Conservation (phyloP, 2,888 invertebrate genomes). For the Petrolisthes cinctipes region DNA sequence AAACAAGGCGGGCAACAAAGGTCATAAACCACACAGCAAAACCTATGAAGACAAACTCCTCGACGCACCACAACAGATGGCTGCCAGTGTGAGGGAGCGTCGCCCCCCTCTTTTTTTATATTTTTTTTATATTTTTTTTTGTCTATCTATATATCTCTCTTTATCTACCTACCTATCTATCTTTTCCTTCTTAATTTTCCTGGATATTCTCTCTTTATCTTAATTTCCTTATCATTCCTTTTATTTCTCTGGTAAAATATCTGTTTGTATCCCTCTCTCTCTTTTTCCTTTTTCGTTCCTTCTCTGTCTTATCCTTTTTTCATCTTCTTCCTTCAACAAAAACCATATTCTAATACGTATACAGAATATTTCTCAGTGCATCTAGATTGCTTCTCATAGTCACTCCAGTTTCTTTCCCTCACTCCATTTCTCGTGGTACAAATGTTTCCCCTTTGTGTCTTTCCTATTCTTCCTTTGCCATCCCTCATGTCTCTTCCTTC, state of each 20-base stretch:
- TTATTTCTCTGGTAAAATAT: not conserved
- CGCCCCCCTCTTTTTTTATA: not conserved
- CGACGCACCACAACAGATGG: not conserved
- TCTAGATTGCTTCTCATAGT: not conserved
- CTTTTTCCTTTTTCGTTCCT: not conserved
- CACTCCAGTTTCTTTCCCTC: not conserved
- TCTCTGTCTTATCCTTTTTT: not conserved
- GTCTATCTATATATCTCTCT: not conserved
- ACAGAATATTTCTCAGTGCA: not conserved
- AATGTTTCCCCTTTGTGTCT: too few species aligned
- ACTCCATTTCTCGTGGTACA: not conserved
- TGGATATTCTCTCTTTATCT: not conserved
- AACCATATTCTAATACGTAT: too few species aligned
- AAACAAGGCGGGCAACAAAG: too few species aligned
- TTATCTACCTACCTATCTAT: too few species aligned
- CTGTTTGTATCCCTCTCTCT: not conserved
- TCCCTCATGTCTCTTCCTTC: not conserved
- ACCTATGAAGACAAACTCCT: too few species aligned
- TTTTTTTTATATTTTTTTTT: not conserved
- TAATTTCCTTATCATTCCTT: not conserved
- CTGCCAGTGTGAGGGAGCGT: not conserved
- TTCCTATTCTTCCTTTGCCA: not conserved
- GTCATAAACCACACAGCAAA: too few species aligned
- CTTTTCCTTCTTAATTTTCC: not conserved
- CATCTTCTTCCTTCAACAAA: not conserved